Evolutionary conservation across 2,888 invertebrate species (phyloP), one percentile per base, ranked within the genome.

Genomic region (Protophormia terraenovae): DNA sequence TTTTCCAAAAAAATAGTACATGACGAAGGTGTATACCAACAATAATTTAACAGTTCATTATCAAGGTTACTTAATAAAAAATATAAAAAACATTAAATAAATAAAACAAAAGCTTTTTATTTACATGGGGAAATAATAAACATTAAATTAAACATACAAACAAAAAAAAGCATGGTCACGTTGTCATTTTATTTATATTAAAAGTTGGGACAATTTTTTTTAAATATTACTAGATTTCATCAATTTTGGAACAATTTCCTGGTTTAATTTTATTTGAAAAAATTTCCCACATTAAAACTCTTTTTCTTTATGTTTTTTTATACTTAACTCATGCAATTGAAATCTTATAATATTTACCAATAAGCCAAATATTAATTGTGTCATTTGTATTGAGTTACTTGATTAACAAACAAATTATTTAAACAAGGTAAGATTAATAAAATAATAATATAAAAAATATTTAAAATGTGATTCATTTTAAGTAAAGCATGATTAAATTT

Each of bases 11-110:
- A 58, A 55, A 27, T 24, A 27, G 29, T 19, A 47, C 47, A 47
- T 67, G 67, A 47, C 47, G 29, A 47, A n/a, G 19, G 14, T 41
- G 7, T 45, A n/a, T 3, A 1, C 27, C 2, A 67, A 50, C 14
- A 12, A 35, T 24, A 69, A 35, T 69, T 35, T 12, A 47, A 32
- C 50, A 35, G 50, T 69, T 69, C 69, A 69, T 22, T 69, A 69
- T 69, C 69, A 69, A 69, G 69, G 69, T 53, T 53, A 69, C 8
- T 14, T 47, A 32, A 19, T 35, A 22, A 32, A 35, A 62, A 29
- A 32, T 53, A 12, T 47, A 27, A 55, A n/a, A n/a, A n/a, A n/a
- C n/a, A n/a, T 27, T 55, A 27, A 27, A 27, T 27, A 55, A 55
- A 55, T n/a, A 55, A 22, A 12, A 19, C 5, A 41, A 14, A 41